Evolutionary conservation across 2,888 invertebrate species (phyloP).

Genomic region (Lottia scabra): DNA sequence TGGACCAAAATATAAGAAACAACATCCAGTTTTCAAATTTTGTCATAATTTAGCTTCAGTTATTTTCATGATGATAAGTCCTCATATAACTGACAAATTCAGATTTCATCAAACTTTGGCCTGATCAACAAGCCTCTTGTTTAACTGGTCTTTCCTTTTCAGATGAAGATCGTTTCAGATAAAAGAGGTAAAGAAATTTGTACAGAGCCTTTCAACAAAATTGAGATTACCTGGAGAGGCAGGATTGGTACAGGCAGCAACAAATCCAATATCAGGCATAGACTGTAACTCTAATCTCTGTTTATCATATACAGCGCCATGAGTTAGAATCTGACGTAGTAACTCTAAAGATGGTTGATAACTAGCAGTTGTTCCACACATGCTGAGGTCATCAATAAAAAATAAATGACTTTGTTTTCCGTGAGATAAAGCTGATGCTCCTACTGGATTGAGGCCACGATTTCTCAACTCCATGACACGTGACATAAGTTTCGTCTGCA

Average conservation of each 20-base stretch:
- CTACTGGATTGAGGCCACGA: constrained; percentile 42
- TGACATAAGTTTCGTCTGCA: constrained; percentile 54
- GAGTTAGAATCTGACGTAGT: constrained; percentile 57
- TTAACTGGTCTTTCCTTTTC: too few relatives aligned
- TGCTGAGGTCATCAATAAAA: constrained; percentile 66
- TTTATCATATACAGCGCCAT: constrained; percentile 55
- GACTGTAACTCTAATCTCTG: constrained; percentile 55
- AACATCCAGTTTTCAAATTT: too few relatives aligned
- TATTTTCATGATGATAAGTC: too few relatives aligned
- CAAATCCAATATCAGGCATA: constrained; percentile 53
- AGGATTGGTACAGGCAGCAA: constrained; percentile 61
- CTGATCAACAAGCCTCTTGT: too few relatives aligned
- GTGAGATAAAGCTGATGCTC: constrained; percentile 31
- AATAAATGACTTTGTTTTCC: constrained; percentile 53
- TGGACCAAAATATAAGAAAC: too few relatives aligned
- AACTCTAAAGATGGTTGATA: constrained; percentile 62
- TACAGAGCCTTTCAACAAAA: not conserved
- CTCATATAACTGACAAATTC: too few relatives aligned
- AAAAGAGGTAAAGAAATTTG: not conserved
- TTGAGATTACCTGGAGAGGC: constrained; percentile 52
- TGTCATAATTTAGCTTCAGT: too few relatives aligned
- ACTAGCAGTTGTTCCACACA: constrained; percentile 46
- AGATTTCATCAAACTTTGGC: too few relatives aligned
- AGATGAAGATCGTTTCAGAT: too few relatives aligned
- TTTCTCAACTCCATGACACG: constrained; percentile 53